Percentiles rank a stretch among this genome's conserved stretches.
phyloP scores from a whole-genome alignment of 2,888 invertebrate species.

The Asteroscopus sphinx region DNA sequence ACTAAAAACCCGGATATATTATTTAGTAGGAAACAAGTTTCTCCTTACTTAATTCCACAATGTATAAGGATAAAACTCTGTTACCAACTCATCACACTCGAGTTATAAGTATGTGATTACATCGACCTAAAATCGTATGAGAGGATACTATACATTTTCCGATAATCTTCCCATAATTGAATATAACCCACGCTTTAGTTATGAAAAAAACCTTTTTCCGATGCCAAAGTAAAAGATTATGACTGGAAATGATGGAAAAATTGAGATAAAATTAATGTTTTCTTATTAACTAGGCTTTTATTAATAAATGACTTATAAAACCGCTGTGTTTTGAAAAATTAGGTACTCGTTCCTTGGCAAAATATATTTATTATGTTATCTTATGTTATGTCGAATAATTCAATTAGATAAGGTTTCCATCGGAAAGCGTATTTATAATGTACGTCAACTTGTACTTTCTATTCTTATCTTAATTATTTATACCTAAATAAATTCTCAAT shows the following conservation, averaged over 20 bases:
- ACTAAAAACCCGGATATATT: too few relatives aligned
- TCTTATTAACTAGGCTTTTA: background rate
- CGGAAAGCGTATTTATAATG: too few relatives aligned
- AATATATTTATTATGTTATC: too few relatives aligned
- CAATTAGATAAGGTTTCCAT: too few relatives aligned
- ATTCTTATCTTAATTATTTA: too few relatives aligned
- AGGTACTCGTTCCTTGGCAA: too few relatives aligned
- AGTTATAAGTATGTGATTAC: constrained; percentile 12
- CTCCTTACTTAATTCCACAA: background rate
- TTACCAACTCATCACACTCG: background rate
- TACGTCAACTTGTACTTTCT: too few relatives aligned
- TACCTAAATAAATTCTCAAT: too few relatives aligned
- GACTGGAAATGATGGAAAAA: constrained; percentile 4
- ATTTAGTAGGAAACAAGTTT: too few relatives aligned
- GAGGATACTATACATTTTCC: constrained; percentile 27
- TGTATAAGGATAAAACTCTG: constrained; percentile 1
- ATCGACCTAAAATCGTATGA: constrained; percentile 17
- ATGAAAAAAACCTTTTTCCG: constrained; percentile 25
- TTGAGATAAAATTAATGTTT: constrained; percentile 7
- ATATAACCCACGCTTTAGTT: constrained; percentile 37
- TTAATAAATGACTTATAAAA: too few relatives aligned
- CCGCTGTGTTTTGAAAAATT: too few relatives aligned
- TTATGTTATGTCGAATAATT: too few relatives aligned
- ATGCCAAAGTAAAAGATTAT: constrained; percentile 17
- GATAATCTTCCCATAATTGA: constrained; percentile 53